These are phyloP conservation scores for Bombyx mori DNA, from an alignment of 1,140 invertebrate species.

Conservation along the genomic window ASM3026992v2 NC_085116.1:1551501-1552000, in stretches of 20 bases:
- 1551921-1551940: constrained; percentile 15
- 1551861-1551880: constrained; percentile 1
- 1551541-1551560: not conserved
- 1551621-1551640: constrained; percentile 14
- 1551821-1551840: constrained; percentile 12
- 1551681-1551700: constrained; percentile 5
- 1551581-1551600: constrained; percentile 7
- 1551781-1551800: constrained; percentile 17
- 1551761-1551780: constrained; percentile 15
- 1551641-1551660: constrained; percentile 7
- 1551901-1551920: constrained; percentile 11
- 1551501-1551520: not conserved
- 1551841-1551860: not conserved
- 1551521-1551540: not conserved
- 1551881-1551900: constrained; percentile 18
- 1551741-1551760: constrained; percentile 9
- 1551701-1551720: constrained; percentile 4
- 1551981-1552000: constrained; percentile 15
- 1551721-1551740: constrained; percentile 9
- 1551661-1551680: constrained; percentile 7
- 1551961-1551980: constrained; percentile 16
- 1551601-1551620: constrained; percentile 12
- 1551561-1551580: constrained; percentile 3
- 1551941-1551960: constrained; percentile 11
- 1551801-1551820: constrained; percentile 13